Evolutionary conservation across 2,113 vertebrate genomes (phyloP).

Genomic region (Oplegnathus fasciatus): DNA sequence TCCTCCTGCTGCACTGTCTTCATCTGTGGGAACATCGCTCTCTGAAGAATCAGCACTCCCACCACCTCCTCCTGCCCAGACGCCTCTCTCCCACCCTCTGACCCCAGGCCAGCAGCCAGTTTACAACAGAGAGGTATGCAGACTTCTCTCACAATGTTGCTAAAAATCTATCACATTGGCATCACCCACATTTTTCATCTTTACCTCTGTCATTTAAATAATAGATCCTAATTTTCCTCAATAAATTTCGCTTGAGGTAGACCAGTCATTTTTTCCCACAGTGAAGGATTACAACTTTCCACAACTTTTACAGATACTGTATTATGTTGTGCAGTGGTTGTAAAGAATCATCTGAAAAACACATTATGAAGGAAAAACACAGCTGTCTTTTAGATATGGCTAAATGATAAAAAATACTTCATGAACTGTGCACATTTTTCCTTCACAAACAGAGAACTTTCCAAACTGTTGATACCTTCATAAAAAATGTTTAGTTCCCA

Average conservation of each 20-base stretch:
- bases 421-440: not conserved
- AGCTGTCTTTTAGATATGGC: conserved; percentile 38
- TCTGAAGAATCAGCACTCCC: conserved; percentile 62
- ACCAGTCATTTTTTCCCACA: conserved; percentile 18
- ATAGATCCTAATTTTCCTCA: conserved; percentile 11
- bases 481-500: not conserved
- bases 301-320: conserved; percentile 25
- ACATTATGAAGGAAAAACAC: conserved; percentile 36
- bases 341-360: conserved; percentile 54
- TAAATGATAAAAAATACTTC: conserved; percentile 38
- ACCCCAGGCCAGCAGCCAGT: conserved; percentile 47
- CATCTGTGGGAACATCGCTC: conserved; percentile 12
- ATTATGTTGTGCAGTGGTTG: conserved; percentile 1
- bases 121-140: conserved; percentile 68
- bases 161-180: not conserved
- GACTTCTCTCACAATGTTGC: not conserved
- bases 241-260: not conserved
- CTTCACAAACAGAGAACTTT: conserved; percentile 26
- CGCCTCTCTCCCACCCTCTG: conserved; percentile 33
- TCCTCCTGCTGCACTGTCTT: conserved; percentile 57
- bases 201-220: not conserved
- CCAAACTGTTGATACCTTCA: conserved; percentile 6
- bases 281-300: conserved; percentile 19
- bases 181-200: not conserved
- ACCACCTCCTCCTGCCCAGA: conserved; percentile 59